These are phyloP conservation scores for Bufo gargarizans DNA, from an alignment of 2,113 vertebrate genomes.

Conservation along the genomic window DNA sequence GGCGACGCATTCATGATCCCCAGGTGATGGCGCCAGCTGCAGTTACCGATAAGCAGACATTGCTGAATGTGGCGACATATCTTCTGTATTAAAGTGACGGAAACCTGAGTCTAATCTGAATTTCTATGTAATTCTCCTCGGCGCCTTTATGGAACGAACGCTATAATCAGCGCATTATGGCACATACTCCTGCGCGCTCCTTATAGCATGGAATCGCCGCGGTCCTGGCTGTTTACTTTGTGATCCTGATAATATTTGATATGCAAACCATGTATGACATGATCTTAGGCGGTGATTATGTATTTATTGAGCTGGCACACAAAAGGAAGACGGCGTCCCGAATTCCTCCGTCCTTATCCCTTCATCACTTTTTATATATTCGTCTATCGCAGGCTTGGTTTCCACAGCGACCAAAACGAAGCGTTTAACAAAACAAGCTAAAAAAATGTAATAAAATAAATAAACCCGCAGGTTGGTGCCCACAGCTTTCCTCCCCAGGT, in stretches of 20 bases:
- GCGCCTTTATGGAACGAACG: neutral
- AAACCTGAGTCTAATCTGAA: neutral
- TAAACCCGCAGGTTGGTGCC: neutral
- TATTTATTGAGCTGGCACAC: neutral
- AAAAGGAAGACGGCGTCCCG: neutral
- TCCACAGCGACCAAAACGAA: constrained; percentile 40
- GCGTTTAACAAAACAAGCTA: constrained; percentile 20
- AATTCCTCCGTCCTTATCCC: constrained; percentile 34
- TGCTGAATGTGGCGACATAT: neutral
- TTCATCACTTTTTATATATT: constrained; percentile 6
- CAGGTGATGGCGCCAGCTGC: neutral
- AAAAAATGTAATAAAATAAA: neutral
- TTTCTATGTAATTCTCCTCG: neutral
- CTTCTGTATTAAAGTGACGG: neutral
- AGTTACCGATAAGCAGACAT: neutral
- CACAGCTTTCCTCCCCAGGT: neutral
- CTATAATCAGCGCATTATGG: neutral
- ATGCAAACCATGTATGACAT: constrained; percentile 9
- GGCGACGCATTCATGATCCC: neutral
- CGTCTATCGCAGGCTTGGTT: neutral
- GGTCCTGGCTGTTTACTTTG: constrained; percentile 13
- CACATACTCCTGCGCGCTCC: neutral
- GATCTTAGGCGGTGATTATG: neutral
- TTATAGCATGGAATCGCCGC: neutral
- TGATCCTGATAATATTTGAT: neutral